Base-by-base conservation (phyloP, 1,140 invertebrate genomes). In the Drosophila setifemur region DNA sequence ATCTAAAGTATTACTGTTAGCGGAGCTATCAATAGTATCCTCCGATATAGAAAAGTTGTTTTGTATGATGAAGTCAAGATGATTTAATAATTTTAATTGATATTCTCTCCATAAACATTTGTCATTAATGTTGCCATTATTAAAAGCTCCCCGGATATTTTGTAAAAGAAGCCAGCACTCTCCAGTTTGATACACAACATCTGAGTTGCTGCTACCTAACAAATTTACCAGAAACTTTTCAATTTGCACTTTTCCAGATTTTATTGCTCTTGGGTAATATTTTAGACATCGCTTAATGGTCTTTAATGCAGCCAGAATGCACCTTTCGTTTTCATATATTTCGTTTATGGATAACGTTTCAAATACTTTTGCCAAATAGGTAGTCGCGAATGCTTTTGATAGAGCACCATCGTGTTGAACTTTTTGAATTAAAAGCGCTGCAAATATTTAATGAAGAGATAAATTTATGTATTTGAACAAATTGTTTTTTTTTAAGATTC, bases 101-200 rank as follows among this genome's bases (percentile, higher is more conserved):
- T 45, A 77, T 16, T 73, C 42, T 16, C 37, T 25, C 73, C 73
- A 77, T 73, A 58, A 35, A 9, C 5, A 29, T 25, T 14, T 49
- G n/a, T 44, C 11, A 14, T 35, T 49, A 6, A 7, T 8, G 9
- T 2, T 21, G 16, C 35, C 31, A 19, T 26, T 58, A 4, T 9
- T 54, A 2, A 3, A 21, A 63, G 35, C 40, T 5, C 16, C 29
- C 0, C 31, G 73, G 4, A 60, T 35, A 49, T 77, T 76, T 16
- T 77, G 69, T 28, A 77, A 39, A 14, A 67, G 35, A 18, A 77
- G 21, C 73, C 73, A 77, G 14, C 73, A 77, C 31, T 50, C 44
- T 6, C 67, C 74, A 6, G 67, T 45, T 37, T 67, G 35, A 67
- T 54, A 25, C 0, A 77, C 48, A 14, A 77, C 31, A 50, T 77